Evolutionary conservation across 92 coral and sea anemone genomes (phyloP), one percentile per base, ranked within the genome.

Genomic region (Parazoanthus atlanticus): DNA sequence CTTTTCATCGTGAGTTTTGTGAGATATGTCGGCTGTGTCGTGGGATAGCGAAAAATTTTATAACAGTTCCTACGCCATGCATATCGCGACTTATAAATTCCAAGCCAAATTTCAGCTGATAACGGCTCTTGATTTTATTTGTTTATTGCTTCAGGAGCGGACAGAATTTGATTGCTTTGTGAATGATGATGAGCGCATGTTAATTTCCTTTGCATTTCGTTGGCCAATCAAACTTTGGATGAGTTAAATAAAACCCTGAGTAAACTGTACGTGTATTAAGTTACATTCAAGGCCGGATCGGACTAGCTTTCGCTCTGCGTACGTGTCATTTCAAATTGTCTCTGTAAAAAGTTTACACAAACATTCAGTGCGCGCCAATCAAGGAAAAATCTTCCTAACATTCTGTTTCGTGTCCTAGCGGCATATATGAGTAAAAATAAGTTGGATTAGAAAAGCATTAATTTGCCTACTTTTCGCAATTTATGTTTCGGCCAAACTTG

Each of bases 141-240:
- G 49, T 49, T 70, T 70, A 69, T 29, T 84, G 87, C 78, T 41
- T 70, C 56, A 41, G 67, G n/a, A 84, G 66, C 78, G 64, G 67
- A 47, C 78, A 71, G 46, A 28, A n/a, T 38, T 70, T 84, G 87
- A 84, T 84, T 67, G 66, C 87, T 71, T 43, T 40, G 78, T 28
- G 66, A 70, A 70, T 84, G 87, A 83, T 40, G 86, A 69, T 84
- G 87, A 84, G 78, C 28, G 78, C 36, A 54, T 47, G 66, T 76
- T 43, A 70, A 84, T 84, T 84, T 84, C 87, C 87, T 84, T 49
- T 84, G 40, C 78, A n/a, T 29, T 72, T 65, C 69, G 29, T 84
- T 70, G 65, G 87, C 87, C 87, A 84, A 84, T 84, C 79, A 84
- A 46, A 30, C 16, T 28, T 10, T n/a, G 58, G 34, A 65, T 13